A percentile compares a stretch with the other conserved stretches of the same genome.
These are phyloP conservation scores for Zapornia atra DNA, from an alignment of 2,113 vertebrate genomes.

Conservation along the genomic window DNA sequence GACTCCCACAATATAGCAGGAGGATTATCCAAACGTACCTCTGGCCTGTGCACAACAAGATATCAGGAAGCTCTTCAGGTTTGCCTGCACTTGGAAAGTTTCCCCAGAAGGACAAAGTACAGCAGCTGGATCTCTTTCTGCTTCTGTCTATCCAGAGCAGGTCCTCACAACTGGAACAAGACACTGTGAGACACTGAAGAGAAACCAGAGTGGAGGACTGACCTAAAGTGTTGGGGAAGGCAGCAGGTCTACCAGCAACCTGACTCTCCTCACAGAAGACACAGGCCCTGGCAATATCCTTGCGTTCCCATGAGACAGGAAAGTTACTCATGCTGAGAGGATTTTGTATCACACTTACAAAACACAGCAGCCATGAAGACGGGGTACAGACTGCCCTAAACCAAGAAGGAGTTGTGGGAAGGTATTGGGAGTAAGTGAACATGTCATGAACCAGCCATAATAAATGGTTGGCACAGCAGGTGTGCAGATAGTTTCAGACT, in stretches of 20 bases:
- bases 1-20: not conserved
- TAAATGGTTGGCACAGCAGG: too few relatives aligned
- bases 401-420: too few relatives aligned
- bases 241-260: not conserved
- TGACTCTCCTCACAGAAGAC: too few relatives aligned
- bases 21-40: not conserved
- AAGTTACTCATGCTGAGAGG: too few relatives aligned
- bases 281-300: too few relatives aligned
- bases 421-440: too few relatives aligned
- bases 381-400: too few relatives aligned
- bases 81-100: not conserved
- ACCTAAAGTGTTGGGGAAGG: not conserved
- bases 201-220: not conserved
- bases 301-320: too few relatives aligned
- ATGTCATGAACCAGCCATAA: too few relatives aligned
- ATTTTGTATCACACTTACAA: too few relatives aligned
- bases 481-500: too few relatives aligned
- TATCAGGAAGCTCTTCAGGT: not conserved
- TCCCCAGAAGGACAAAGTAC: not conserved
- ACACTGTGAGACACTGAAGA: not conserved
- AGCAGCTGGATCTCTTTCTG: not conserved
- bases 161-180: not conserved
- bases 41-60: not conserved
- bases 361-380: too few relatives aligned
- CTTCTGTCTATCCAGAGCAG: not conserved